Evolutionary conservation across 2,888 invertebrate genomes (phyloP), one percentile per base, ranked within the genome.

Genomic region (Phyto melanocephala): DNA sequence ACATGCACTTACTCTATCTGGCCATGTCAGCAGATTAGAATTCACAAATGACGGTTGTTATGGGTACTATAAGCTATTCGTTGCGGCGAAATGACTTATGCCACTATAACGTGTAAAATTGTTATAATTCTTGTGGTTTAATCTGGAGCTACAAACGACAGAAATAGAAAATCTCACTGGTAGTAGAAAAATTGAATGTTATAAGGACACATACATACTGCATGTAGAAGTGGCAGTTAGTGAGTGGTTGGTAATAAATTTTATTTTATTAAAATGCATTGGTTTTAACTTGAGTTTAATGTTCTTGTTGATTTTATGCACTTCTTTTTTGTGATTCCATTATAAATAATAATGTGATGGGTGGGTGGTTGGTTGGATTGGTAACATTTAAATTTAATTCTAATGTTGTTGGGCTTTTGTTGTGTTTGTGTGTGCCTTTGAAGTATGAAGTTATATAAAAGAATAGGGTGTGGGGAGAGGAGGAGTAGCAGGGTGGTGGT

Each of bases 81-180:
- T 10, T 22, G 15, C 28, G 65, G 42, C 52, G 68, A 78, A 84
- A 86, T 89, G 89, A 89, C 89, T 89, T 89, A 88, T 88, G 89
- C 84, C 88, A 87, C 88, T 86, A 85, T 89, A 84, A 88, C 89
- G 90, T 90, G 90, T 88, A 89, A 89, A 88, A 85, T 88, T 87
- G 88, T 86, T 87, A 89, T 89, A 89, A 87, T 87, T 89, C 88
- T 86, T 89, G 90, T 65, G 89, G 89, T 88, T 87, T 76, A 82
- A 79, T 79, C 71, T 76, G 56, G 8, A 75, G 37, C 62, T 54
- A 24, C n/a, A 45, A 50, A 76, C 58, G 28, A 40, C 67, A 58
- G 35, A 65, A 67, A 28, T 54, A 37, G 20, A 28, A 47, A 77
- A 67, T 68, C 28, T 28, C 62, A 62, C 15, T 45, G 17, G 62